These are phyloP conservation scores for Betta splendens DNA, from an alignment of 2,797 vertebrate species.

Conservation along the genomic window DNA sequence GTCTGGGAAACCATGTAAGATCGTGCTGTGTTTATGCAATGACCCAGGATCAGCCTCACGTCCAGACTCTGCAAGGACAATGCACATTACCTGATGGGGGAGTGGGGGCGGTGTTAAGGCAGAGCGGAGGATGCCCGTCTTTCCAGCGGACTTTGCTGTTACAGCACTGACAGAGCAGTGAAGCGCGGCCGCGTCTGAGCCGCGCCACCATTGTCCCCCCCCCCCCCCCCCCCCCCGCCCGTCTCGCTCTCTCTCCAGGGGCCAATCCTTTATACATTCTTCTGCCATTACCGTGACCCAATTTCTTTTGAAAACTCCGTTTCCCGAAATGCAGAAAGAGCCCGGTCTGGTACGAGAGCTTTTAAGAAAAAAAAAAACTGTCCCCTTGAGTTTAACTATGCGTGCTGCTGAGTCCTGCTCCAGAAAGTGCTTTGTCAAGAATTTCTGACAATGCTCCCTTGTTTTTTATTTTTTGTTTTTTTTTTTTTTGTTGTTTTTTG, in stretches of 20 bases:
- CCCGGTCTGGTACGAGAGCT: slow-evolving; percentile 57
- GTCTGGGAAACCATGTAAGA: slow-evolving; percentile 37
- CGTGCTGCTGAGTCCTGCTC: slow-evolving; percentile 65
- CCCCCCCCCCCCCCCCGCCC: too few relatives aligned
- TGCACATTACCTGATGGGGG: slow-evolving; percentile 27
- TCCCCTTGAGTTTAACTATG: slow-evolving; percentile 75
- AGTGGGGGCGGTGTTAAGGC: slow-evolving; percentile 1
- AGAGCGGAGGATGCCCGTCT: slow-evolving; percentile 9
- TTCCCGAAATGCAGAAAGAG: slow-evolving; percentile 70
- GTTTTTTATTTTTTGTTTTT: too few relatives aligned
- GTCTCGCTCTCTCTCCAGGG: slow-evolving; percentile 60
- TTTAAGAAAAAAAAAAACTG: slow-evolving; percentile 77
- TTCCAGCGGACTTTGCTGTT: slow-evolving; percentile 57
- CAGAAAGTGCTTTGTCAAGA: slow-evolving; percentile 78
- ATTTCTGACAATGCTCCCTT: slow-evolving; percentile 60
- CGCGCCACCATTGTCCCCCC: slow-evolving; percentile 65
- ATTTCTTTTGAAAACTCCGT: slow-evolving; percentile 74
- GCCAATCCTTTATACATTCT: slow-evolving; percentile 70
- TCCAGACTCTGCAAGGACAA: slow-evolving; percentile 7
- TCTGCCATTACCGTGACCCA: slow-evolving; percentile 74
- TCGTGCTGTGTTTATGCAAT: slow-evolving; percentile 51
- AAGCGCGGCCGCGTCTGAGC: slow-evolving; percentile 40
- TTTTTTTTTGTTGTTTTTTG: too few relatives aligned
- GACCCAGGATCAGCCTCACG: slow-evolving; percentile 20
- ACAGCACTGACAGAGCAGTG: slow-evolving; percentile 60